Evolutionary conservation across 1,140 invertebrate genomes (phyloP).

Genomic region (Dryas iulia): DNA sequence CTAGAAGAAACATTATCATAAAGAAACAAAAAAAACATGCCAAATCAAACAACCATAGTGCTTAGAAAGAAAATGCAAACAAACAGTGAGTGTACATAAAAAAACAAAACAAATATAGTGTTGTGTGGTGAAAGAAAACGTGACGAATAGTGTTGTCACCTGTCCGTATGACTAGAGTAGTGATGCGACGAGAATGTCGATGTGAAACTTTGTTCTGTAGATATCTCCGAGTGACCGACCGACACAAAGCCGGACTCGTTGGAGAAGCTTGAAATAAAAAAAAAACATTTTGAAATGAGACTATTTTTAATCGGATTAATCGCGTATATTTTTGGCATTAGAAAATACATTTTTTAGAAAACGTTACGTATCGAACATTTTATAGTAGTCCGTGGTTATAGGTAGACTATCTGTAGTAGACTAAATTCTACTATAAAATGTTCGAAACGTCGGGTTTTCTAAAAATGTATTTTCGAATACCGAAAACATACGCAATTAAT

Average conservation of each 20-base stretch:
- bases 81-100: slow-evolving; percentile 34
- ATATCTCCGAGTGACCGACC: slow-evolving; percentile 80
- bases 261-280: slow-evolving; percentile 64
- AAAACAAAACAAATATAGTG: slow-evolving; percentile 24
- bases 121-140: slow-evolving; percentile 7
- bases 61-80: slow-evolving; percentile 29
- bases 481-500: too few species aligned
- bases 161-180: slow-evolving; percentile 72
- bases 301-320: too few species aligned
- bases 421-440: too few species aligned
- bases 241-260: slow-evolving; percentile 88
- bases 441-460: too few species aligned
- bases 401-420: too few species aligned
- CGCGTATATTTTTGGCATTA: too few species aligned
- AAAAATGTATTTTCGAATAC: too few species aligned
- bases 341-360: too few species aligned
- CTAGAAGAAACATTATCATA: not conserved
- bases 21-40: not conserved
- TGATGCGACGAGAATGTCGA: slow-evolving; percentile 71
- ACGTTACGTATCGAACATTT: too few species aligned
- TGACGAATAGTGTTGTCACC: slow-evolving; percentile 41
- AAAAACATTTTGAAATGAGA: too few species aligned
- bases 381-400: too few species aligned
- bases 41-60: slow-evolving; percentile 13
- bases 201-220: slow-evolving; percentile 69